Evolutionary conservation across 2,113 vertebrate genomes (phyloP).

Genomic region (Hippocampus comes): DNA sequence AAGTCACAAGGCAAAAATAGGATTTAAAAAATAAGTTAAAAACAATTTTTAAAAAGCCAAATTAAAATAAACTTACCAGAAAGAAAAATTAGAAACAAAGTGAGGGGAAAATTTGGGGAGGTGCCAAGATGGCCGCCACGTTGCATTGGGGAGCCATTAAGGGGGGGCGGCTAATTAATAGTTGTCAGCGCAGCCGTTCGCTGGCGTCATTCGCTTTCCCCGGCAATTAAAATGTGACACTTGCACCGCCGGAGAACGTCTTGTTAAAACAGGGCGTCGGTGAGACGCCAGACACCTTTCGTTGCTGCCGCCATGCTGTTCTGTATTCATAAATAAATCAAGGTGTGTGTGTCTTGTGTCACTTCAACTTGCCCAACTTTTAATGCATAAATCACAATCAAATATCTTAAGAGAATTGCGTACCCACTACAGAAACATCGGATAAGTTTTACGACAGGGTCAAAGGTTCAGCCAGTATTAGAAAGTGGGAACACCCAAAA

Average conservation of each 20-base stretch:
- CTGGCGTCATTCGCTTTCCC: conserved; percentile 61
- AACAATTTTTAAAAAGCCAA: too few species aligned
- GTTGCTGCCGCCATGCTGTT: conserved; percentile 47
- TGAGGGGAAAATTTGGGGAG: not conserved
- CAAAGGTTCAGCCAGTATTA: too few species aligned
- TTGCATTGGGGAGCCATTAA: conserved; percentile 63
- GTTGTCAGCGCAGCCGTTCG: conserved; percentile 53
- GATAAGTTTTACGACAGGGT: too few species aligned
- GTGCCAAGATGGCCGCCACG: conserved; percentile 37
- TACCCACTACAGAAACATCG: too few species aligned
- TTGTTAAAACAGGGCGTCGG: conserved; percentile 66
- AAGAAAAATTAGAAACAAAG: not conserved
- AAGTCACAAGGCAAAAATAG: too few species aligned
- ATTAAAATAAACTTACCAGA: too few species aligned
- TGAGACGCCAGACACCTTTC: conserved; percentile 62
- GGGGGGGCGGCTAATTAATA: conserved; percentile 66
- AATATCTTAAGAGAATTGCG: too few species aligned
- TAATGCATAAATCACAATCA: too few species aligned
- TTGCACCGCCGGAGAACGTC: conserved; percentile 51
- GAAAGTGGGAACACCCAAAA: too few species aligned
- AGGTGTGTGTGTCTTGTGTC: too few species aligned
- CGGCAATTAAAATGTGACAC: conserved; percentile 73
- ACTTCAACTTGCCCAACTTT: too few species aligned
- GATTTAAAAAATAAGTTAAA: too few species aligned
- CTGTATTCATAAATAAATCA: conserved; percentile 6